Percentiles rank a stretch among this genome's conserved stretches.
Conservation (phyloP, 2,888 invertebrate genomes). For the Synanthedon myopaeformis region DNA sequence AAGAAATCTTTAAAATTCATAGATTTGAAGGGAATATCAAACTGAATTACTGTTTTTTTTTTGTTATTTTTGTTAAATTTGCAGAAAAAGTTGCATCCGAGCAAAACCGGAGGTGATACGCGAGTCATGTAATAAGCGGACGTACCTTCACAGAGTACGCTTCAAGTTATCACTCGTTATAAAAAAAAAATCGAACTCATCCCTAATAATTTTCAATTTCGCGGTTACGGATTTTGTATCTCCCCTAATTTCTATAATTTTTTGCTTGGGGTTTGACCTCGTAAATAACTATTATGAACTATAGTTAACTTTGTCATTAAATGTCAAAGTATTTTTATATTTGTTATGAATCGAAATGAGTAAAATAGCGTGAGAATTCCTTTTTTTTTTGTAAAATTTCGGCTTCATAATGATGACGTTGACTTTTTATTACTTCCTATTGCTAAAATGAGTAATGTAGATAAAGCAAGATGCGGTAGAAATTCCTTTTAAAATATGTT, state of each 20-base stretch:
- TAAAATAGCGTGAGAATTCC: constrained; percentile 43
- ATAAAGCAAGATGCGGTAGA: no score
- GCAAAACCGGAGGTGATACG: no score
- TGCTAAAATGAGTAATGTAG: no score
- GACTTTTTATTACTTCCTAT: constrained; percentile 21
- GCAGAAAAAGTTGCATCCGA: no score
- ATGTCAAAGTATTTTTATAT: constrained; percentile 64
- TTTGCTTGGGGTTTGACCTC: constrained; percentile 35
- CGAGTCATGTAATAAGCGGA: no score
- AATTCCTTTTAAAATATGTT: no score
- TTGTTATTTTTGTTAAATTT: no score
- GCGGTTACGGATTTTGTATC: constrained; percentile 34
- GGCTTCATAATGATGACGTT: constrained; percentile 51
- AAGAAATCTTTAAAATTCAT: no score
- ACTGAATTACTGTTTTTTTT: no score
- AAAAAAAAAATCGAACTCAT: neutral
- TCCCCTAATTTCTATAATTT: constrained; percentile 18
- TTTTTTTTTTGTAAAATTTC: constrained; percentile 19
- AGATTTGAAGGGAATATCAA: no score
- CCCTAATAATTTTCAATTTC: constrained; percentile 31
- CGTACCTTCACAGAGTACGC: no score
- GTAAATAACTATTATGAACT: constrained; percentile 24
- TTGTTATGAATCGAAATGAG: constrained; percentile 39
- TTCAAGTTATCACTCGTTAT: neutral
- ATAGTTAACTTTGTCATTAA: constrained; percentile 50